Evolutionary conservation across 64 coral and sea anemone species (phyloP), one percentile per base, ranked within the genome.

Genomic region (Pocillopora verrucosa): DNA sequence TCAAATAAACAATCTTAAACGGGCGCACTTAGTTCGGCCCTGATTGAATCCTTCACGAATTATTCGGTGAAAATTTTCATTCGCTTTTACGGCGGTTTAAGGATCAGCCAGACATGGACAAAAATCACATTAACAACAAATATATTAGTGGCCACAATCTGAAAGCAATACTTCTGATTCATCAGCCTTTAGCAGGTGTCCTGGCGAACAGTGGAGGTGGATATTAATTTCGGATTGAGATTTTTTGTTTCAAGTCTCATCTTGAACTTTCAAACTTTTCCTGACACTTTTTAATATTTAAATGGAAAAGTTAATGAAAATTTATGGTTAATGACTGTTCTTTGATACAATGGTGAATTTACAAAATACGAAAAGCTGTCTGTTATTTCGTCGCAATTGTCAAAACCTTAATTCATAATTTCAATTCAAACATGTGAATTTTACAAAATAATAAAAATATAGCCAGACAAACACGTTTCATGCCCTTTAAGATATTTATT

Each of bases 181-280:
- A 24, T 10, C 38, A 59, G 25, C 22, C 11, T 16, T 4, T 38
- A n/a, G 82, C 82, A 85, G 82, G 82, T 85, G 82, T 37, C 22
- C 41, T 9, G 11, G 11, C 34, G 11, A 63, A 11, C 64, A 65
- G 36, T 22, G 11, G 25, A 72, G 30, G 30, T 45, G 61, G 35
- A 72, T 72, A 85, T 85, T 57, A 85, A 70, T 85, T 13, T 85
- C 82, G 37, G 13, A 84, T 84, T 70, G 65, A 68, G 36, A 14
- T 51, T 72, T 51, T 51, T 85, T 72, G 36, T 19, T 20, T 24
- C 34, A 70, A 70, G 20, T 41, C 56, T 84, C n/a, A 84, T 84
- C 62, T 35, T 69, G 20, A 57, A 25, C 3, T 57, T 85, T 51
- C 58, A 7, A 85, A 13, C 34, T 15, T 9, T 70, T 26, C 25